phyloP scores from a whole-genome alignment of 2,888 invertebrate genomes.

The Aphodius sticticus region DNA sequence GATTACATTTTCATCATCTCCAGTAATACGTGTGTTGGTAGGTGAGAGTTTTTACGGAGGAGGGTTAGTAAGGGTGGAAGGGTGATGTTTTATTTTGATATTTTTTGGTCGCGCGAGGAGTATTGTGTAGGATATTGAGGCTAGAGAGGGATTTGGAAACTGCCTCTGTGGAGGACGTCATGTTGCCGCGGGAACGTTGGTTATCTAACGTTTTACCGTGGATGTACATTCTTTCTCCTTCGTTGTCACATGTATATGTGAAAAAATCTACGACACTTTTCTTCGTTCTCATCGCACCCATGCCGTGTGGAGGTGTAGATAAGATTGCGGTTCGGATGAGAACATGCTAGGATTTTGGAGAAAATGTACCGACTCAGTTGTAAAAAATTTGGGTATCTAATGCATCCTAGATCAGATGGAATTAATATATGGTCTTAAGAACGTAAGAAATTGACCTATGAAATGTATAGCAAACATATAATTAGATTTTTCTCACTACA shows the following conservation, averaged over 20 bases:
- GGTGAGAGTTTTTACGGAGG: neutral
- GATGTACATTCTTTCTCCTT: neutral
- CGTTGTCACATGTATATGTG: neutral
- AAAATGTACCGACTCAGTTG: neutral
- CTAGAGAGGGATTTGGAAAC: constrained; percentile 52
- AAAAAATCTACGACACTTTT: neutral
- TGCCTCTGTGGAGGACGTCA: constrained; percentile 28
- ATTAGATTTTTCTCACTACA: no score
- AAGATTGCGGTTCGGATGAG: neutral
- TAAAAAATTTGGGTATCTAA: no score
- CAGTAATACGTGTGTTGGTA: constrained; percentile 49
- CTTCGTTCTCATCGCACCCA: neutral
- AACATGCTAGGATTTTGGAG: neutral
- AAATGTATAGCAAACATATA: no score
- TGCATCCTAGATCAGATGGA: no score
- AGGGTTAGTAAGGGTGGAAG: neutral
- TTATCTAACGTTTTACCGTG: neutral
- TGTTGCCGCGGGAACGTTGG: neutral
- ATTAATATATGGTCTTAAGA: no score
- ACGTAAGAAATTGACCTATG: no score
- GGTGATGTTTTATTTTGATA: constrained; percentile 52
- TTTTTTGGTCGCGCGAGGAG: constrained; percentile 38
- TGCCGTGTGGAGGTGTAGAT: neutral
- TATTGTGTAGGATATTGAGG: constrained; percentile 48
- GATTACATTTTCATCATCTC: constrained; percentile 56